Evolutionary conservation across 2,797 vertebrate species (phyloP).

Genomic region (Galaxias olidus): DNA sequence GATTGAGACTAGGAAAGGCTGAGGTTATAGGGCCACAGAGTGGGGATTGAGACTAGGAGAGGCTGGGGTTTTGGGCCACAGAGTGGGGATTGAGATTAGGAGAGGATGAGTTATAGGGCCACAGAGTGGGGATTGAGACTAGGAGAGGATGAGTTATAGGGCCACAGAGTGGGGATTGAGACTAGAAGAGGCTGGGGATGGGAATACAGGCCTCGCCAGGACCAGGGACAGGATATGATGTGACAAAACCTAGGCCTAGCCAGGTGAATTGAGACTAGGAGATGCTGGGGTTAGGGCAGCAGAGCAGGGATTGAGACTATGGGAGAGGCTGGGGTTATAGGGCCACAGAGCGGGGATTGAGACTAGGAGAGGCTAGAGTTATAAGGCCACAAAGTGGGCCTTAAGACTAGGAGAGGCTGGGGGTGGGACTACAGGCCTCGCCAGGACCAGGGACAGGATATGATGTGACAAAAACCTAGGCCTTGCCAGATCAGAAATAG

Average conservation of each 20-base stretch:
- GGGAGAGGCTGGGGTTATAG: conserved; percentile 3
- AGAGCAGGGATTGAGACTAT: conserved; percentile 23
- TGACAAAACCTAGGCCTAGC: too few relatives aligned
- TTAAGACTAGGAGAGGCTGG: conserved; percentile 13
- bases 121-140: conserved; percentile 15
- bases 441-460: too few relatives aligned
- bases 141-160: conserved; percentile 24
- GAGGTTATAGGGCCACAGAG: too few relatives aligned
- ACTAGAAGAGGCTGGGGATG: background rate
- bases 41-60: background rate
- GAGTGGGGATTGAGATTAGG: conserved; percentile 19
- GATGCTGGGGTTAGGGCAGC: background rate
- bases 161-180: conserved; percentile 12
- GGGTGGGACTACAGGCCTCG: too few relatives aligned
- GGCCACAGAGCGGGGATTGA: conserved; percentile 8
- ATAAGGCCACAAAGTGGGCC: conserved; percentile 1
- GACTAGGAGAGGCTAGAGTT: conserved; percentile 23
- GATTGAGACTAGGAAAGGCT: too few relatives aligned
- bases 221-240: too few relatives aligned
- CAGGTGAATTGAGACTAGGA: background rate
- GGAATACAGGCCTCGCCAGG: too few relatives aligned
- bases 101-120: conserved; percentile 1
- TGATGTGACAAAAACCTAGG: too few relatives aligned
- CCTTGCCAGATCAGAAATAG: too few relatives aligned
- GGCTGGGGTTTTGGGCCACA: conserved; percentile 2